Evolutionary conservation across 2,113 vertebrate species (phyloP).

Genomic region (Cranoglanis bouderius): DNA sequence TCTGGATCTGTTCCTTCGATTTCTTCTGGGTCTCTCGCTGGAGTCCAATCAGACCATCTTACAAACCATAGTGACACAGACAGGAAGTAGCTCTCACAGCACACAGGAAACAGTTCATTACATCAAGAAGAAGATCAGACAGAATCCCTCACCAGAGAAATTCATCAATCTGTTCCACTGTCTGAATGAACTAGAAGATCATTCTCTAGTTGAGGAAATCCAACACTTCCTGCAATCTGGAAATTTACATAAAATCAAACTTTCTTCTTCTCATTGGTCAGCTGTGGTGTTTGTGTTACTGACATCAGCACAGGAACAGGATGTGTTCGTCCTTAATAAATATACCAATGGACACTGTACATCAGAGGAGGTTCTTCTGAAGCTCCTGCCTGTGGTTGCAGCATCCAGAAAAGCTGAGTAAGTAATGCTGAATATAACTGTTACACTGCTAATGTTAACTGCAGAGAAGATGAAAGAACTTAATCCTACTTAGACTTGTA

Average conservation of each 20-base stretch:
- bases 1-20: conserved; percentile 3
- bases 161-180: no score
- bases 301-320: no score
- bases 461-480: not conserved
- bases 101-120: conserved; percentile 7
- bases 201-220: conserved; percentile 11
- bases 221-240: conserved; percentile 18
- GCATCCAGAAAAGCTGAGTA: no score
- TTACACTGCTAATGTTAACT: not conserved
- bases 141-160: not conserved
- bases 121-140: conserved; percentile 15
- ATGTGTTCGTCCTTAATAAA: no score
- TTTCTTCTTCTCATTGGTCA: no score
- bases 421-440: no score
- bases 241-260: not conserved
- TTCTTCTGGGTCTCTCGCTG: not conserved
- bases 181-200: conserved; percentile 13
- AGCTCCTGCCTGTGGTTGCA: no score
- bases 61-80: not conserved
- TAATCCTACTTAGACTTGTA: no score
- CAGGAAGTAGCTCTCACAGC: not conserved
- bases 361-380: no score
- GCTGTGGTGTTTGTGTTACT: no score
- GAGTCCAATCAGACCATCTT: conserved; percentile 10
- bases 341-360: no score